phyloP scores from a whole-genome alignment of 2,888 invertebrate genomes.

The Iselma pallidipennis region DNA sequence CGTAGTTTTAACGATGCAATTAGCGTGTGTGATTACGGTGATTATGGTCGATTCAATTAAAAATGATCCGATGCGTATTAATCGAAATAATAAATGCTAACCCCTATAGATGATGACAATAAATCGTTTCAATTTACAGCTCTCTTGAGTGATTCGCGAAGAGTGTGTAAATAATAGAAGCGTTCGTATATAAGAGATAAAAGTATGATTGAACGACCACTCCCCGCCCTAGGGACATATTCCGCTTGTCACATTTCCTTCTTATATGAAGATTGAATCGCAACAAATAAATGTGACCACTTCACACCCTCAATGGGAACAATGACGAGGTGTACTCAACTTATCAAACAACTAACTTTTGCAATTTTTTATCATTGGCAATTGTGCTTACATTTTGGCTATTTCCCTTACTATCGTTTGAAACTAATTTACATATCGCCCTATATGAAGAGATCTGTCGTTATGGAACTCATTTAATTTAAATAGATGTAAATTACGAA shows the following conservation, averaged over 20 bases:
- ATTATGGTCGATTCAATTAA: slow-evolving; percentile 47
- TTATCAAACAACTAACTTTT: slow-evolving; percentile 15
- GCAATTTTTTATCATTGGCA: slow-evolving; percentile 18
- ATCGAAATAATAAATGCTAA: slow-evolving; percentile 43
- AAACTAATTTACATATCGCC: slow-evolving; percentile 38
- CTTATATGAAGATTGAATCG: slow-evolving; percentile 50
- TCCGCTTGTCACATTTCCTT: slow-evolving; percentile 54
- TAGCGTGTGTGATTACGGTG: slow-evolving; percentile 43
- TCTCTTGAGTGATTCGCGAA: slow-evolving; percentile 42
- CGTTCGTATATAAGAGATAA: slow-evolving; percentile 48
- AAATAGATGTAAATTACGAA: slow-evolving; percentile 37
- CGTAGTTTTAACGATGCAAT: slow-evolving; percentile 46
- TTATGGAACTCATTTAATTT: slow-evolving; percentile 38
- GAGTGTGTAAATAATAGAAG: slow-evolving; percentile 51
- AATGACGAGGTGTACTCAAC: slow-evolving; percentile 26
- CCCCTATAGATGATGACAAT: slow-evolving; percentile 43
- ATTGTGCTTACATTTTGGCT: slow-evolving; percentile 26
- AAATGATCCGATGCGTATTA: slow-evolving; percentile 45
- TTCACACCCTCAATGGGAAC: slow-evolving; percentile 45
- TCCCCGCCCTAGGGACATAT: slow-evolving; percentile 52
- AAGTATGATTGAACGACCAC: slow-evolving; percentile 53
- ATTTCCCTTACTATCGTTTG: slow-evolving; percentile 20
- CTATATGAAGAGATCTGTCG: slow-evolving; percentile 38
- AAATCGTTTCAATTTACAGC: slow-evolving; percentile 51
- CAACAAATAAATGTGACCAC: slow-evolving; percentile 56